phyloP scores from a whole-genome alignment of 1,140 invertebrate genomes.

The Cotesia chilonis region DNA sequence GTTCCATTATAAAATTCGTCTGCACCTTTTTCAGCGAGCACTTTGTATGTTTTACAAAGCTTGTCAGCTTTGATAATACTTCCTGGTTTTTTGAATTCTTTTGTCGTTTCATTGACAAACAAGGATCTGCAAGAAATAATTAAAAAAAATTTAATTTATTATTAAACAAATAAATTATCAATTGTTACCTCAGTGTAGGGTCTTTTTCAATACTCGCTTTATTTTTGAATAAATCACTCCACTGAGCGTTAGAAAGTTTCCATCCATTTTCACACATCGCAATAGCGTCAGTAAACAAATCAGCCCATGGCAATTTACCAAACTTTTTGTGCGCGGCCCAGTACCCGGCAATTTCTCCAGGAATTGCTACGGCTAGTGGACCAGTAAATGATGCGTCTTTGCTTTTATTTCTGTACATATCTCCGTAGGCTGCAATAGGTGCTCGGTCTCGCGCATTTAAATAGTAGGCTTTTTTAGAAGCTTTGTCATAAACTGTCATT shows the following conservation, averaged over 20 bases:
- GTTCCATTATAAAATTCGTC: slow-evolving; percentile 81
- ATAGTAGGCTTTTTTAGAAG: slow-evolving; percentile 70
- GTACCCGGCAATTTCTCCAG: slow-evolving; percentile 91
- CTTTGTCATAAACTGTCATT: slow-evolving; percentile 80
- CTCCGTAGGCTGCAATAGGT: slow-evolving; percentile 70
- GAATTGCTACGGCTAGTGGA: slow-evolving; percentile 82
- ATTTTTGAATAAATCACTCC: slow-evolving; percentile 67
- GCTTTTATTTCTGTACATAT: slow-evolving; percentile 74
- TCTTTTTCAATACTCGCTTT: slow-evolving; percentile 69
- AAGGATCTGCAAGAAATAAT: slow-evolving; percentile 69
- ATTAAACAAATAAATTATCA: not conserved
- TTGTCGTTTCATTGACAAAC: slow-evolving; percentile 71
- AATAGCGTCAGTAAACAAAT: slow-evolving; percentile 80
- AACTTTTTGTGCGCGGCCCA: slow-evolving; percentile 83
- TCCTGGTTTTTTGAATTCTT: slow-evolving; percentile 70
- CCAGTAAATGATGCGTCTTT: slow-evolving; percentile 65
- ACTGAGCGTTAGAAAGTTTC: slow-evolving; percentile 73
- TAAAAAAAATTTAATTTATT: slow-evolving; percentile 21
- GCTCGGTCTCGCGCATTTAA: slow-evolving; percentile 86
- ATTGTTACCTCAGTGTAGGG: slow-evolving; percentile 70
- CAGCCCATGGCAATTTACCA: slow-evolving; percentile 83
- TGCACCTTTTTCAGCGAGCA: slow-evolving; percentile 77
- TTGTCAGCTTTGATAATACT: slow-evolving; percentile 72
- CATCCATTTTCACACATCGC: slow-evolving; percentile 73
- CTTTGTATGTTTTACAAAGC: slow-evolving; percentile 76